These are phyloP conservation scores for Varanus salvator DNA, from an alignment of 2,113 vertebrate genomes.

Conservation along the genomic window DNA sequence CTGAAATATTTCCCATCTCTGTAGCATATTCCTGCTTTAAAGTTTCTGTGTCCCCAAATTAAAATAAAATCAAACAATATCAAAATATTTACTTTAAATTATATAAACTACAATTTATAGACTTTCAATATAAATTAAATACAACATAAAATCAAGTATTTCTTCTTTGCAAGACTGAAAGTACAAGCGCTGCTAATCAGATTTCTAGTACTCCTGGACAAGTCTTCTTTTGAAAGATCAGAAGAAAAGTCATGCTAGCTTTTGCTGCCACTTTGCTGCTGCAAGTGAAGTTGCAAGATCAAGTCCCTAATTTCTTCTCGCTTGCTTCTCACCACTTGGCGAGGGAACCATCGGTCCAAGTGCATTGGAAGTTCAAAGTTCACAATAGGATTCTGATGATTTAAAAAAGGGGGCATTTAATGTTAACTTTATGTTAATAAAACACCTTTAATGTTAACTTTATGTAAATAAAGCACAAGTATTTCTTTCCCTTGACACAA, in stretches of 20 bases:
- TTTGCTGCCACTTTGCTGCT: slow-evolving; percentile 81
- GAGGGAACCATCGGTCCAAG: slow-evolving; percentile 91
- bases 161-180: slow-evolving; percentile 46
- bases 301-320: slow-evolving; percentile 92
- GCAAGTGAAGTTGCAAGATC: slow-evolving; percentile 88
- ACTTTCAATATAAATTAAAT: slow-evolving; percentile 42
- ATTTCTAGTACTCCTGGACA: slow-evolving; percentile 58
- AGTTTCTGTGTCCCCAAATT: slow-evolving; percentile 63
- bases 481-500: slow-evolving; percentile 1
- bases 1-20: slow-evolving; percentile 60
- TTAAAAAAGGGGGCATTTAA: slow-evolving; percentile 40
- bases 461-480: slow-evolving; percentile 5
- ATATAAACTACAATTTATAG: slow-evolving; percentile 55
- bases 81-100: slow-evolving; percentile 65
- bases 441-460: slow-evolving; percentile 10
- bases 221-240: slow-evolving; percentile 47
- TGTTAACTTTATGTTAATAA: slow-evolving; percentile 24
- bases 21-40: slow-evolving; percentile 30
- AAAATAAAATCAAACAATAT: slow-evolving; percentile 63
- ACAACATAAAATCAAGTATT: slow-evolving; percentile 50
- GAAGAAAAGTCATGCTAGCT: slow-evolving; percentile 71
- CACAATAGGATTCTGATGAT: slow-evolving; percentile 89
- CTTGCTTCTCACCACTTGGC: slow-evolving; percentile 90
- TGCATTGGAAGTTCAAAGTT: slow-evolving; percentile 91
- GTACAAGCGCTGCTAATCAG: slow-evolving; percentile 53